Evolutionary conservation across 2,113 vertebrate species (phyloP), one percentile per base, ranked within the genome.

Genomic region (Podarcis raffonei): DNA sequence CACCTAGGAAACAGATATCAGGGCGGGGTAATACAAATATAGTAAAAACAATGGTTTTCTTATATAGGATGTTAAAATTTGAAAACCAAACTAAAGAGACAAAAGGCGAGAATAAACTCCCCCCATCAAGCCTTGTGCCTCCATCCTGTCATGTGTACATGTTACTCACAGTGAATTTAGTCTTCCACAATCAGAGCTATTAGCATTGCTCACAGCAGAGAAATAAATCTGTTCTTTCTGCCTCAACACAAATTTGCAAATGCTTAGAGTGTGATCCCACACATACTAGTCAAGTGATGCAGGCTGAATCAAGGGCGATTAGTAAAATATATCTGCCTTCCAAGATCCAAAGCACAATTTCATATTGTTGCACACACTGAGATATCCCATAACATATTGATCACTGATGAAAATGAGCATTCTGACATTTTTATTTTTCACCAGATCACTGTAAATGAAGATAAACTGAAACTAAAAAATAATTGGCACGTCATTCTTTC

Each of bases 161-260:
- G 76, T 74, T n/a, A 53, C 75, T 74, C 20, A 37, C 12, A 87
- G 30, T 84, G 48, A 86, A 80, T 37, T 53, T 89, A 74, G 87
- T 92, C 39, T 86, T 1, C 0, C 5, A 88, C 3, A 91, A 37
- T 79, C 92, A 89, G 59, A 65, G 25, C 27, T 76, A 42, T 89
- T 91, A 82, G 85, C 84, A 91, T 93, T 92, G 84, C 88, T 92
- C 89, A 35, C 8, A 48, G 48, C 74, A 88, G 78, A 87, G 81
- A 68, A 77, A 75, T 90, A 83, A 91, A 90, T 22, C 32, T 88
- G 87, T 85, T 79, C 13, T 78, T 79, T 89, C 89, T 91, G 1
- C 42, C 89, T 57, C 39, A 32, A 88, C 83, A 85, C 35, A 91
- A 90, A 91, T 89, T 85, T 92, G 83, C 89, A 88, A 87, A 77